Evolutionary conservation across 1,140 invertebrate genomes (phyloP), one percentile per base, ranked within the genome.

Genomic region (Chlorops oryzae): DNA sequence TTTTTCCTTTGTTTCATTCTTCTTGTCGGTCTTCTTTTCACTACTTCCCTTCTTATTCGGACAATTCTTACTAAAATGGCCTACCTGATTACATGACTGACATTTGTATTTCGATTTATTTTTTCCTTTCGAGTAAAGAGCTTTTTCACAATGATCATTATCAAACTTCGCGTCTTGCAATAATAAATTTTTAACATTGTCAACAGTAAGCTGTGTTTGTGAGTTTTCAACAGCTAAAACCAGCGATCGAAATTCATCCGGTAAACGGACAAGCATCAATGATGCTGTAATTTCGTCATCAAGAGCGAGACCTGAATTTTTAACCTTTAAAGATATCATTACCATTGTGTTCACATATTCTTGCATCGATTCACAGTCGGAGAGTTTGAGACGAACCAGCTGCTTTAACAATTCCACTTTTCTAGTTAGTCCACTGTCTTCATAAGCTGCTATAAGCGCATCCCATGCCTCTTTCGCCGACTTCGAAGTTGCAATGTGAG

Each of bases 181-280:
- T 32, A 32, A 15, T 15, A 32, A 32, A 32, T 32, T 32, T 32
- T 67, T 65, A 2, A 67, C 54, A 44, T 56, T 56, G 51, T 69
- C 59, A 21, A 47, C 50, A 28, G 57, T 58, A 15, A 66, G 57
- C 38, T 53, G 50, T 12, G 54, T 50, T 23, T 49, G 55, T 21
- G 64, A 64, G 55, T 61, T 68, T 52, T 68, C 61, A 18, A 72
- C 42, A 0, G 60, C 66, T 60, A 68, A 65, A 20, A 66, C 61
- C 59, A 69, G 63, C 5, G 65, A 61, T 17, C 55, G 42, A 57
- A 59, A 61, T 22, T 64, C 48, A 48, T 54, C 55, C 20, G 62
- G 47, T 13, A 64, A 46, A 4, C 59, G 61, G 25, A 47, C 48
- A 34, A 66, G 39, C 58, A 68, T 60, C 18, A 63, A 23, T 41